Evolutionary conservation across 2,113 vertebrate genomes (phyloP).

Genomic region (Galeopterus variegatus): DNA sequence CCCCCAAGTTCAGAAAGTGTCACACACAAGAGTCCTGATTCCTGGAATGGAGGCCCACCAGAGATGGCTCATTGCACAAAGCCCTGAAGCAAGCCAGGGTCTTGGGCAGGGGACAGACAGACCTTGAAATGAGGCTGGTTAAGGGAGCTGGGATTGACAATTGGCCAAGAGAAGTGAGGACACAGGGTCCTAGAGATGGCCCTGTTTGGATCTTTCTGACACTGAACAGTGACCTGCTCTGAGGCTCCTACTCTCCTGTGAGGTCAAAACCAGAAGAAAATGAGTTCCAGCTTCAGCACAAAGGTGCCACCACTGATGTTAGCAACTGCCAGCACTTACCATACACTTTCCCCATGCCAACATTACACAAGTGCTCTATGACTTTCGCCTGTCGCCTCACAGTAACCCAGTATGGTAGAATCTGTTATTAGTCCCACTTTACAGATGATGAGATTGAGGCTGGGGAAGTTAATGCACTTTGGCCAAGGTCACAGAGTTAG

Average conservation of each 20-base stretch:
- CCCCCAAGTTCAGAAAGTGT: neutral
- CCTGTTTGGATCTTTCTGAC: neutral
- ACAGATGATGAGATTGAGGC: neutral
- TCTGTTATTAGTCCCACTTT: neutral
- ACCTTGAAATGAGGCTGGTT: neutral
- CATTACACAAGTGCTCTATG: neutral
- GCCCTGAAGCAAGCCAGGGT: neutral
- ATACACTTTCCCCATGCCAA: neutral
- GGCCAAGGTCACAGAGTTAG: neutral
- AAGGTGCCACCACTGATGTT: neutral
- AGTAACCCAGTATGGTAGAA: neutral
- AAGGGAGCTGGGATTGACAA: neutral
- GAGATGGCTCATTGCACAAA: neutral
- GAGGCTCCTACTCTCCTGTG: neutral
- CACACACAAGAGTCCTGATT: neutral
- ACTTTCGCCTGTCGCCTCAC: neutral
- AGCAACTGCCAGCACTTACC: rapidly evolving
- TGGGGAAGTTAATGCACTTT: neutral
- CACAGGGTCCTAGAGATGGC: no score
- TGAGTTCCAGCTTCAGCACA: neutral
- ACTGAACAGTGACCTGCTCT: neutral
- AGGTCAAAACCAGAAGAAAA: slow-evolving; percentile 30
- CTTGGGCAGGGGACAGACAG: neutral
- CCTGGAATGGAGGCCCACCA: neutral
- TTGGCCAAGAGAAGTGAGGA: neutral